phyloP scores from a whole-genome alignment of 2,113 vertebrate genomes.

The Sisor rabdophorus region DNA sequence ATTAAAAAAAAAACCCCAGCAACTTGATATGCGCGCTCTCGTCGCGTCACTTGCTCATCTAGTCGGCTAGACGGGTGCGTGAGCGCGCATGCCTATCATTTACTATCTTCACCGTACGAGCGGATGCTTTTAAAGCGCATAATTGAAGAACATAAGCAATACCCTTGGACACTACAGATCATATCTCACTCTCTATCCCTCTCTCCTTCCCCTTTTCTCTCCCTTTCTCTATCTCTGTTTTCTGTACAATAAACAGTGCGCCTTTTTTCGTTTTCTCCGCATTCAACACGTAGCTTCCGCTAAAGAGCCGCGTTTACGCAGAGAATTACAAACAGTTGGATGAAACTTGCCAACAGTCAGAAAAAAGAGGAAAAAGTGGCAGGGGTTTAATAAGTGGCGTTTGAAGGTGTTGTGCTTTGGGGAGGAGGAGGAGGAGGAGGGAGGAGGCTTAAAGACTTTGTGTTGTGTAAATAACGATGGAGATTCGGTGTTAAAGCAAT shows the following conservation, averaged over 20 bases:
- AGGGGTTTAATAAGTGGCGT: conserved; percentile 9
- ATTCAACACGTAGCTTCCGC: conserved; percentile 66
- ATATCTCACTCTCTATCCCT: conserved; percentile 44
- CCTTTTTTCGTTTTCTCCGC: conserved; percentile 49
- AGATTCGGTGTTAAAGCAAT: neutral
- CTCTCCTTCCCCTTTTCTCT: conserved; percentile 38
- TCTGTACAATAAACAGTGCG: conserved; percentile 33
- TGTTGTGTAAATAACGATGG: conserved; percentile 22
- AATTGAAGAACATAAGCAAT: conserved; percentile 72
- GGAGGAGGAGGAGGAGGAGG: too few species aligned
- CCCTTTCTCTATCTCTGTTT: conserved; percentile 5
- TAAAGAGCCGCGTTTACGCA: conserved; percentile 49
- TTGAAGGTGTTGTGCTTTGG: neutral
- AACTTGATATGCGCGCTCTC: conserved; percentile 32
- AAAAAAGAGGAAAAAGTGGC: neutral
- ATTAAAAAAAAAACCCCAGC: conserved; percentile 12
- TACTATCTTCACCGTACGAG: conserved; percentile 69
- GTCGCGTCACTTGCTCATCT: conserved; percentile 51
- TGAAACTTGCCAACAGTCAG: conserved; percentile 20
- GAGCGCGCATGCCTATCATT: conserved; percentile 63
- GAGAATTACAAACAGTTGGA: conserved; percentile 62
- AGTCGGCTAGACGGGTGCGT: conserved; percentile 58
- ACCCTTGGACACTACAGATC: conserved; percentile 50
- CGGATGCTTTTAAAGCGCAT: conserved; percentile 67
- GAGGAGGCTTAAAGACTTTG: neutral